phyloP scores from a whole-genome alignment of 2,888 invertebrate genomes.

The Drosophila flavopinicola region DNA sequence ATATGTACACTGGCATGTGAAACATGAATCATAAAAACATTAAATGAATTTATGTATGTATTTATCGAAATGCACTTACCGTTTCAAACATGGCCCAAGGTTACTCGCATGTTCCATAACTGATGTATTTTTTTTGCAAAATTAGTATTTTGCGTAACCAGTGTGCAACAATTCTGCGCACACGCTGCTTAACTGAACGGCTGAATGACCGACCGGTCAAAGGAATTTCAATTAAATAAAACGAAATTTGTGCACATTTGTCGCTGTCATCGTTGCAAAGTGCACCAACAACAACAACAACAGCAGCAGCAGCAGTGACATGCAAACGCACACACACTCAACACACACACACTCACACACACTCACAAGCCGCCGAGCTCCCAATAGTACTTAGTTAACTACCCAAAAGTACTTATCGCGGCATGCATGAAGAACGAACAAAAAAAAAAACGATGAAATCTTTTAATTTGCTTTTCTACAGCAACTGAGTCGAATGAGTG shows the following conservation, averaged over 20 bases:
- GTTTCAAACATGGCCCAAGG: no score
- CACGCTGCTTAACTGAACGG: slow-evolving; percentile 13
- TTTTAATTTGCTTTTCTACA: neutral
- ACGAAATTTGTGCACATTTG: slow-evolving; percentile 55
- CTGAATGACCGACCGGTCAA: slow-evolving; percentile 32
- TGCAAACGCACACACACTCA: slow-evolving; percentile 18
- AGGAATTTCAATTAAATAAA: slow-evolving; percentile 67
- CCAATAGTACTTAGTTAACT: neutral
- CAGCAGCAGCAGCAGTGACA: no score
- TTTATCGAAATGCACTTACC: no score
- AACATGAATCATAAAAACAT: no score
- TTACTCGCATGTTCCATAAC: slow-evolving; percentile 16
- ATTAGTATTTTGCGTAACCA: slow-evolving; percentile 6
- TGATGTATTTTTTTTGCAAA: no score
- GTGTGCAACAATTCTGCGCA: slow-evolving; percentile 36
- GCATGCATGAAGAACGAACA: neutral
- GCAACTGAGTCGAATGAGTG: no score
- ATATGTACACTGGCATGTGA: no score
- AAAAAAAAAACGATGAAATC: neutral
- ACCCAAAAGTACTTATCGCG: slow-evolving; percentile 7
- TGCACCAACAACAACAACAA: slow-evolving; percentile 36
- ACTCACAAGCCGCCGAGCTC: neutral
- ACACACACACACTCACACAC: slow-evolving; percentile 18
- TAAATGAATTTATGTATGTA: no score
- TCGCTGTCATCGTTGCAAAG: slow-evolving; percentile 48